Percentiles rank a stretch among this genome's conserved stretches.
Conservation (phyloP, 2,888 invertebrate genomes). For the Lasiommata megera region DNA sequence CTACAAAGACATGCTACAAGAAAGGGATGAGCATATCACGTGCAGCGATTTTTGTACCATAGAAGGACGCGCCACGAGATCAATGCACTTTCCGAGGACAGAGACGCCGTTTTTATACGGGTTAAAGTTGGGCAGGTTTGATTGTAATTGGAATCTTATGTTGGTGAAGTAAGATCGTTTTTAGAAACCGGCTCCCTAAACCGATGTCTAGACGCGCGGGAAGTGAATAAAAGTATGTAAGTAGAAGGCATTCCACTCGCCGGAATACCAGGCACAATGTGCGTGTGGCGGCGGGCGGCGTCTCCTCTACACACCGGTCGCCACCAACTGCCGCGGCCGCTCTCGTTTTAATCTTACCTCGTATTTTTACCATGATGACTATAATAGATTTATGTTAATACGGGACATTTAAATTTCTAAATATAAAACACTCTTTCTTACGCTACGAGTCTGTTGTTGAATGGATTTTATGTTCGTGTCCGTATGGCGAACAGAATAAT, state of each 20-base stretch:
- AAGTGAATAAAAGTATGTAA: constrained; percentile 64
- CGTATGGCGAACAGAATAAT: constrained; percentile 21
- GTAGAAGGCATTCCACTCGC: constrained; percentile 58
- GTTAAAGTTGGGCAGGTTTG: constrained; percentile 49
- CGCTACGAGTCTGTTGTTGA: constrained; percentile 32
- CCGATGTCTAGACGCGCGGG: constrained; percentile 69
- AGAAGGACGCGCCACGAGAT: constrained; percentile 77
- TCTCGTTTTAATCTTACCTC: constrained; percentile 30
- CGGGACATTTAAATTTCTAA: constrained; percentile 34
- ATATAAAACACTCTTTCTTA: constrained; percentile 32
- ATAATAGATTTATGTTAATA: constrained; percentile 36
- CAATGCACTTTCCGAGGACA: constrained; percentile 81
- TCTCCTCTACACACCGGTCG: constrained; percentile 28
- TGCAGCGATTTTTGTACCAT: constrained; percentile 76
- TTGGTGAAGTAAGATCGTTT: constrained; percentile 52
- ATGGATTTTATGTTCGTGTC: constrained; percentile 34
- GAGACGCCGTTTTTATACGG: constrained; percentile 73
- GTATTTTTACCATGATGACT: constrained; percentile 34
- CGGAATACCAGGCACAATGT: constrained; percentile 44
- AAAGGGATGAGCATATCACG: constrained; percentile 68
- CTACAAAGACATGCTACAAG: constrained; percentile 44
- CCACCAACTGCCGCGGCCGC: constrained; percentile 30
- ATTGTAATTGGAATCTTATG: constrained; percentile 59
- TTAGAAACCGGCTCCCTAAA: constrained; percentile 37
- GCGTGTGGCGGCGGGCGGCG: constrained; percentile 37